Percentiles rank a stretch among this genome's conserved stretches.
Conservation (phyloP, 1,140 invertebrate genomes). For the Lerema accius region DNA sequence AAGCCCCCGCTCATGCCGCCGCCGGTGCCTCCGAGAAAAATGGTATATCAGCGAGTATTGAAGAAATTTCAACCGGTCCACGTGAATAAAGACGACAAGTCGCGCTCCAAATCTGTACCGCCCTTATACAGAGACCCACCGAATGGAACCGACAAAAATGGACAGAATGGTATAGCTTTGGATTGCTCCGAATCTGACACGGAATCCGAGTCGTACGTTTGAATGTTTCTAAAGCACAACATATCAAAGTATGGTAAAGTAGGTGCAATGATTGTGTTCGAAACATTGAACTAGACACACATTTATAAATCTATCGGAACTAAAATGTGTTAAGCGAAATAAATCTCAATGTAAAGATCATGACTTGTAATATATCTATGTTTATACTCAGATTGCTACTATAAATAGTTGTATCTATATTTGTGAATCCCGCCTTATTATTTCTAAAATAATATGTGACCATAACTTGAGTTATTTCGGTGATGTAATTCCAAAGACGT, state of each 20-base stretch:
- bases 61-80: constrained; percentile 81
- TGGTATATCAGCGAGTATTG: constrained; percentile 75
- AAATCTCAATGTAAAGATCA: constrained; percentile 17
- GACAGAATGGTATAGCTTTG: constrained; percentile 69
- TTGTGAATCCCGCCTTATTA: constrained; percentile 76
- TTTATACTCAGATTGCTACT: constrained; percentile 21
- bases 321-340: constrained; percentile 14
- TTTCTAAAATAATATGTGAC: constrained; percentile 69
- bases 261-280: constrained; percentile 40
- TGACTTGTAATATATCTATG: constrained; percentile 18
- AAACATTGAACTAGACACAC: constrained; percentile 1
- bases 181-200: constrained; percentile 78
- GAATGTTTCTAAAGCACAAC: constrained; percentile 33
- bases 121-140: constrained; percentile 68
- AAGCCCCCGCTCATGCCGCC: constrained; percentile 72
- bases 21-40: constrained; percentile 77
- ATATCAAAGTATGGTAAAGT: no score
- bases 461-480: constrained; percentile 79
- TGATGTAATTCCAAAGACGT: constrained; percentile 82
- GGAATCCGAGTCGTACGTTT: constrained; percentile 81
- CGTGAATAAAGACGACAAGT: constrained; percentile 74
- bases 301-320: background rate
- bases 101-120: constrained; percentile 73
- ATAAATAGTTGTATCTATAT: constrained; percentile 40
- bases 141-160: constrained; percentile 60